Evolutionary conservation across 1,140 invertebrate genomes (phyloP), one percentile per base, ranked within the genome.

Genomic region (Heterodera carotae): DNA sequence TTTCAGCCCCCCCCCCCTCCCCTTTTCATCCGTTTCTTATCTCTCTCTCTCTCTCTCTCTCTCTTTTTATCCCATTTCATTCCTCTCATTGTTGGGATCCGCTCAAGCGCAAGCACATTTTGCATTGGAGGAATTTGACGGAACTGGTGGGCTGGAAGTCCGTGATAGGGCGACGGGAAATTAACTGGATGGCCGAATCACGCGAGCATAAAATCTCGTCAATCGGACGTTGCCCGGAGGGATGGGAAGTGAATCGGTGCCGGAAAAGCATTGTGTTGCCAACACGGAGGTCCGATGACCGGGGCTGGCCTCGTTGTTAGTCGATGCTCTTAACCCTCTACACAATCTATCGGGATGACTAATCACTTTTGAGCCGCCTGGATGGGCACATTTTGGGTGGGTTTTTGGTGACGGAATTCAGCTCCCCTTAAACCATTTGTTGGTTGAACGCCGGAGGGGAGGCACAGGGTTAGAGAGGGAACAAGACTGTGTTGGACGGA

Each of bases 291-390:
- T 18, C 62, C 27, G 33, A 8, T 34, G 62, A 29, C 62, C 27
- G 33, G 27, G 10, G n/a, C n/a, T 66, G 62, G 27, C 62, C 27
- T 22, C 62, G 27, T 34, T 66, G 62, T 15, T 66, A 43, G 62
- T 29, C 27, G 62, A 12, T 29, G 62, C 62, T 25, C 48, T 53
- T 22, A 39, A 15, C 48, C 48, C 18, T 53, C 18, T 18, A 6
- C 48, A 6, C 62, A 31, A 18, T 66, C 27, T 25, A 25, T 7
- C 62, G 22, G 62, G 27, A 1, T 66, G 62, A 25, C 62, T 66
- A 66, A 66, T 66, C 62, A 66, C 62, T 66, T 66, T 66, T 66
- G 62, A 34, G 60, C 62, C 62, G 62, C 62, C 62, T 66, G 62
- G 62, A 66, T 66, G 62, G 62, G 62, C 62, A 66, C 62, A 34